phyloP scores from a whole-genome alignment of 2,113 vertebrate species.

The Pluvianellus socialis region DNA sequence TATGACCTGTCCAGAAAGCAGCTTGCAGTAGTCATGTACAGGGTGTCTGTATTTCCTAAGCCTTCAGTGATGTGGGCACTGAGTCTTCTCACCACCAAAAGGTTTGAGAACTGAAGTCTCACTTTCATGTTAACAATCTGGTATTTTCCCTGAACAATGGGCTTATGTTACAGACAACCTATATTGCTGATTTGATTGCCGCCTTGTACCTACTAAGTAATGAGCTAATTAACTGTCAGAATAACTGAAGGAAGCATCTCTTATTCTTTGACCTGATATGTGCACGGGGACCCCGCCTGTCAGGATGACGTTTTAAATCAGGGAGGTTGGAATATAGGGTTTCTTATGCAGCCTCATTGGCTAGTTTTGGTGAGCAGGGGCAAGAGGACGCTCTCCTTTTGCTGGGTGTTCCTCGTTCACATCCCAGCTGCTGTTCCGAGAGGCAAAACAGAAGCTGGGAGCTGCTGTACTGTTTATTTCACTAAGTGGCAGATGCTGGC shows the following conservation, averaged over 20 bases:
- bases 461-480: not conserved
- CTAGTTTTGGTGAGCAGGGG: not conserved
- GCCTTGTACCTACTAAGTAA: not conserved
- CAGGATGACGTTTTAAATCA: not conserved
- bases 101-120: not conserved
- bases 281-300: rapidly evolving
- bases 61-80: not conserved
- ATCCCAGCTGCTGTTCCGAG: rapidly evolving
- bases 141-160: not conserved
- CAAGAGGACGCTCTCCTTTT: not conserved
- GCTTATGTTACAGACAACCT: not conserved
- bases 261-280: not conserved
- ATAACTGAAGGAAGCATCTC: not conserved
- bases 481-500: not conserved
- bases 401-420: not conserved
- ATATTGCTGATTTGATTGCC: not conserved
- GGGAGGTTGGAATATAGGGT: not conserved
- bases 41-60: not conserved
- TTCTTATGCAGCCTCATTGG: rapidly evolving
- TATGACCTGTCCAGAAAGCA: not conserved
- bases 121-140: not conserved
- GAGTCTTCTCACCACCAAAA: not conserved
- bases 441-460: not conserved
- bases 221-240: not conserved
- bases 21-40: not conserved